Evolutionary conservation across 2,113 vertebrate genomes (phyloP).

Genomic region (Genyomyrus donnyi): DNA sequence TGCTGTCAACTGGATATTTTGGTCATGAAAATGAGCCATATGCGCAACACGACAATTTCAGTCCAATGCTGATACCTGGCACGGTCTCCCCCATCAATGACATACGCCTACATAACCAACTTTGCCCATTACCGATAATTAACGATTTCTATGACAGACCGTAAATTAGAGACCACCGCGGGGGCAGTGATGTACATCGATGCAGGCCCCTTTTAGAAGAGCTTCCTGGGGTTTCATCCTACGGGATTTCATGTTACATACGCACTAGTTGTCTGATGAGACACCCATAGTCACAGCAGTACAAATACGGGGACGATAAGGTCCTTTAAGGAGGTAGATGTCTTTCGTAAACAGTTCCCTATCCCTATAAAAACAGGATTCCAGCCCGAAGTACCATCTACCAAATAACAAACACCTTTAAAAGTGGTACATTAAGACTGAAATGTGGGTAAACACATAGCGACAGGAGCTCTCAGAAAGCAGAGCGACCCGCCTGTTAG

Average conservation of each 20-base stretch:
- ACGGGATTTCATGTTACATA: not conserved
- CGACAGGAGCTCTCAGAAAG: not conserved
- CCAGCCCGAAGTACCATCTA: not conserved
- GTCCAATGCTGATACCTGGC: not conserved
- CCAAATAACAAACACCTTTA: not conserved
- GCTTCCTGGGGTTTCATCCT: not conserved
- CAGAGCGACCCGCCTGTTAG: not conserved
- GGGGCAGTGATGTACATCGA: not conserved
- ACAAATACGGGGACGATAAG: not conserved
- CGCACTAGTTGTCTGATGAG: not conserved
- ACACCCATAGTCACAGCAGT: not conserved
- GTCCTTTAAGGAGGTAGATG: not conserved
- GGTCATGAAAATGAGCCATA: not conserved
- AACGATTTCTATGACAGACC: not conserved
- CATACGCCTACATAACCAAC: not conserved
- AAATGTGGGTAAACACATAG: not conserved
- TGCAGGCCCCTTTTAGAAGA: not conserved
- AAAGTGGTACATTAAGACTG: not conserved
- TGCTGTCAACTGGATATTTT: not conserved
- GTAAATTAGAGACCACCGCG: not conserved
- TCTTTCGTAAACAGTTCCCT: not conserved
- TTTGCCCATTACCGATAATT: not conserved
- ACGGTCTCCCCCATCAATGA: not conserved
- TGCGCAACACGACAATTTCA: not conserved
- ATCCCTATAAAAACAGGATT: not conserved